Evolutionary conservation across 2,113 vertebrate genomes (phyloP).

Genomic region (Balaenoptera acutorostrata): DNA sequence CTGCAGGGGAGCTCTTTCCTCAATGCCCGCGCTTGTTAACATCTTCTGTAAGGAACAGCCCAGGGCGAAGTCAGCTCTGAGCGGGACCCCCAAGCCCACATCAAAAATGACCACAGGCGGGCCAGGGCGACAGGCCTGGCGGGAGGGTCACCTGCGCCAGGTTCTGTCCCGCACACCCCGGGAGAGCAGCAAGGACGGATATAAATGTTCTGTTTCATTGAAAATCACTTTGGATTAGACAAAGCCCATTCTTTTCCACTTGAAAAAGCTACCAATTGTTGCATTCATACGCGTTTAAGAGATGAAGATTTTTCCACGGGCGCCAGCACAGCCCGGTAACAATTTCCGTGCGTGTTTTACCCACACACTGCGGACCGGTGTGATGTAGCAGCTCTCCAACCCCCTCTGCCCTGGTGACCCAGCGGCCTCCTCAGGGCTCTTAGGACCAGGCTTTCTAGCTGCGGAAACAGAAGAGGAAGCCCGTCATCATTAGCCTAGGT

Average conservation of each 20-base stretch:
- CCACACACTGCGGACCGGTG: not conserved
- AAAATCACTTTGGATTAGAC: slow-evolving; percentile 16
- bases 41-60: slow-evolving; percentile 40
- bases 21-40: slow-evolving; percentile 43
- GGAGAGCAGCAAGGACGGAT: slow-evolving; percentile 22
- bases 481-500: fast-evolving
- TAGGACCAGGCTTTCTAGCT: fast-evolving
- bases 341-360: not conserved
- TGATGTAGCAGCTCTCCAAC: fast-evolving
- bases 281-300: not conserved
- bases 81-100: slow-evolving; percentile 9
- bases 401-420: fast-evolving
- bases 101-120: slow-evolving; percentile 8
- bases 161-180: slow-evolving; percentile 3
- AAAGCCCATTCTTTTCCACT: slow-evolving; percentile 47
- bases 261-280: slow-evolving; percentile 45
- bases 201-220: slow-evolving; percentile 7
- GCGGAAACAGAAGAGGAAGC: not conserved
- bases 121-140: not conserved
- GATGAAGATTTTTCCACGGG: not conserved
- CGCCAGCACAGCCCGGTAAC: not conserved
- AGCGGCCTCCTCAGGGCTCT: no score
- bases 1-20: not conserved
- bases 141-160: slow-evolving; percentile 27
- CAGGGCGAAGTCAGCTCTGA: slow-evolving; percentile 10